Evolutionary conservation across 2,797 vertebrate species (phyloP).

Genomic region (Sylvia borin): DNA sequence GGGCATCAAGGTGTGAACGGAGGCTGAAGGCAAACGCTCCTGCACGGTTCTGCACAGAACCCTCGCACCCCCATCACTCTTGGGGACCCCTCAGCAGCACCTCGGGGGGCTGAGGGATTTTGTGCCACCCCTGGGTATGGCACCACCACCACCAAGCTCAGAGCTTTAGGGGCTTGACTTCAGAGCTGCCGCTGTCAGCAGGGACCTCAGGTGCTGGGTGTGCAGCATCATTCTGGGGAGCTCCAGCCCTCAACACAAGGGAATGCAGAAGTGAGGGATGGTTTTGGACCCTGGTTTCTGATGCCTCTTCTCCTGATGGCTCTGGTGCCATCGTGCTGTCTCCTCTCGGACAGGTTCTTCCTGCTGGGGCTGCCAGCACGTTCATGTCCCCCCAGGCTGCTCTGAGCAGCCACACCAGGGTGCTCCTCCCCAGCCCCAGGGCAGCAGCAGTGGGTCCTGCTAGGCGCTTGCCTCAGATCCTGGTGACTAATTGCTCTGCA

Average conservation of each 20-base stretch:
- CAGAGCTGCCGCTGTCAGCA: background rate
- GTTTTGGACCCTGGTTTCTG: background rate
- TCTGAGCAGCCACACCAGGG: background rate
- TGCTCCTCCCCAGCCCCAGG: background rate
- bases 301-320: accelerated
- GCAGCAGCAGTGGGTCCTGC: background rate
- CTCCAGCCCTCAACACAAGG: accelerated
- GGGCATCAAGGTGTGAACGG: background rate
- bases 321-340: accelerated
- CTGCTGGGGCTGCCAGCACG: accelerated
- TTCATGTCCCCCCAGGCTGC: accelerated
- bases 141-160: accelerated
- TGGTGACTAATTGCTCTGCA: background rate
- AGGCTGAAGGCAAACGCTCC: background rate
- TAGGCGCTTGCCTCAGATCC: background rate
- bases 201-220: background rate
- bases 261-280: background rate
- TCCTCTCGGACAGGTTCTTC: background rate
- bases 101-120: background rate
- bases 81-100: background rate
- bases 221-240: background rate
- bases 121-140: background rate
- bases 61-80: no score
- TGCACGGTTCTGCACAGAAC: accelerated
- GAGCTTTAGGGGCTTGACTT: background rate